Evolutionary conservation across 2,888 invertebrate genomes (phyloP).

Genomic region (Venustoraphidia nigricollis): DNA sequence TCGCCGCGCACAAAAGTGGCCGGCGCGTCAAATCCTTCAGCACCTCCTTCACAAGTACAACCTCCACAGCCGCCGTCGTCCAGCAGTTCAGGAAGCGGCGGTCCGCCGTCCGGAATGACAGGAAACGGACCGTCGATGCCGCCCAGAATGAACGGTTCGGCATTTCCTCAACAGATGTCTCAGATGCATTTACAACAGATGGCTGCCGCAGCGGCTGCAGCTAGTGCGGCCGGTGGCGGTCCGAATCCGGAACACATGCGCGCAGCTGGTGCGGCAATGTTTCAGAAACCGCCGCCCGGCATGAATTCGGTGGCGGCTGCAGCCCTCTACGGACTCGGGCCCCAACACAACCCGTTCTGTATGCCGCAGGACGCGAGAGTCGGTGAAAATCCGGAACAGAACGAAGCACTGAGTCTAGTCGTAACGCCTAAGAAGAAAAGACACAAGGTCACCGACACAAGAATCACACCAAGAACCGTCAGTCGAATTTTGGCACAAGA

Average conservation of each 20-base stretch:
- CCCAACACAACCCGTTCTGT: conserved; percentile 36
- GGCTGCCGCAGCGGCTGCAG: conserved; percentile 22
- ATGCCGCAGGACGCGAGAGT: conserved; percentile 31
- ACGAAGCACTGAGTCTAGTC: conserved; percentile 87
- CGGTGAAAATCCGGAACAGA: conserved; percentile 65
- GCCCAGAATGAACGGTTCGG: conserved; percentile 16
- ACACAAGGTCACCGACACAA: conserved; percentile 91
- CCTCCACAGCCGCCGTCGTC: conserved; percentile 28
- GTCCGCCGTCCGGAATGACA: conserved; percentile 32
- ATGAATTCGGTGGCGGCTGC: conserved; percentile 37
- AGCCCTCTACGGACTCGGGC: conserved; percentile 40
- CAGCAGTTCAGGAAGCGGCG: conserved; percentile 40
- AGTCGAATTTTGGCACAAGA: conserved; percentile 75
- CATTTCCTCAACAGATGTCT: conserved; percentile 9
- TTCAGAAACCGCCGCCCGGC: conserved; percentile 64
- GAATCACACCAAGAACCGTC: conserved; percentile 81
- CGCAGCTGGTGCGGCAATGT: conserved; percentile 39
- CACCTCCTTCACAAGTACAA: conserved; percentile 28
- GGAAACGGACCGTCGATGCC: conserved; percentile 23
- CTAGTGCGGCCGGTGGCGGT: conserved; percentile 20
- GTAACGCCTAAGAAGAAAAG: conserved; percentile 93
- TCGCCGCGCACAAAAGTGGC: conserved; percentile 65
- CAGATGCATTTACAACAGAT: conserved; percentile 22
- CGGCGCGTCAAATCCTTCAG: conserved; percentile 34
- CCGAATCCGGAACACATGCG: conserved; percentile 29